Base-by-base conservation (phyloP, 2,797 vertebrate species). In the Sebastes kiyomatsui region DNA sequence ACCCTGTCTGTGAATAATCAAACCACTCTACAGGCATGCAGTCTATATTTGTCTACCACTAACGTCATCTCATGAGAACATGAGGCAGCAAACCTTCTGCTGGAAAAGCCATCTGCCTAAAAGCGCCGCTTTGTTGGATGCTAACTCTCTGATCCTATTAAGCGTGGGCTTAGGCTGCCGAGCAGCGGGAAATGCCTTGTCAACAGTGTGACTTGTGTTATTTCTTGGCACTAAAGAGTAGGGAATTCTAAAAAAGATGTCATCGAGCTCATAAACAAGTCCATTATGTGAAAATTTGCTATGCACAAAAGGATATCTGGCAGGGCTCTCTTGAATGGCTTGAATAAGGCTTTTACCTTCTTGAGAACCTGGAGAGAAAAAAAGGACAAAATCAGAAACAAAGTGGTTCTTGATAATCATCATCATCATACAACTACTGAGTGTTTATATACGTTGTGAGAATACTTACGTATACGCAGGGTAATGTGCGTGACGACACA, bases 401-500 rank as follows among this genome's bases (percentile, higher is more conserved):
- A 46, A 59, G 18, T 22, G 2, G 1, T 64, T 62, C 1, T 46
- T 55, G 13, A 75, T 62, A 46, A 56, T 42, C 28, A 58, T 7
- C 7, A 25, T 12, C 8, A 27, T 12, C 10, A 8, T 3, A 23
- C 5, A 33, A 52, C 20, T 14, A 18, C 10, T 4, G 18, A 67
- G 7, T 3, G 52, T 61, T 35, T n/a, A 35, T 2, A 35, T 2
- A 23, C 4, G 12, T 3, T 27, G 13, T 27, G 33, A 32, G 0
- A 2, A 61, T 85, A 97, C 98, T 96, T 92, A 99, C 98, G 96
- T 82, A 99, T 92, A 99, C 98, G 96, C 83, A 99, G 94, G 0
- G 96, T 97, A 60, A 99, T 96, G 94, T 99, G 98, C 60, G 98
- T 97, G 92, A 99, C 93, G 71, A 99, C 98, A 1, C 97, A 98